Evolutionary conservation across 64 coral and sea anemone species (phyloP).

Genomic region (Dendrophyllia cribrosa): DNA sequence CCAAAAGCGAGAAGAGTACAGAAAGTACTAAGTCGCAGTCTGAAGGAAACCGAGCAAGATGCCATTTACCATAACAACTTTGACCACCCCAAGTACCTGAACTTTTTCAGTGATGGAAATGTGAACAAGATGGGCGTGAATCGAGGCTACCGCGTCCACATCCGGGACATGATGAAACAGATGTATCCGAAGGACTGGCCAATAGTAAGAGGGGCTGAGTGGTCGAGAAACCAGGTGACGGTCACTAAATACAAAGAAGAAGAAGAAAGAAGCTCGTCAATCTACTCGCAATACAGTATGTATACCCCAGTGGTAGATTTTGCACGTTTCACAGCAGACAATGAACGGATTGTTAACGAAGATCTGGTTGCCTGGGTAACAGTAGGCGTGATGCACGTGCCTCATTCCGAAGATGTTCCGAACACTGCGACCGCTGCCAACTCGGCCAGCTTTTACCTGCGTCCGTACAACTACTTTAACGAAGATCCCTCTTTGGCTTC

Average conservation of each 20-base stretch:
- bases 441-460: conserved; percentile 78
- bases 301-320: conserved; percentile 76
- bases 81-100: conserved; percentile 72
- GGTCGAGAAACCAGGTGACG: conserved; percentile 69
- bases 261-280: conserved; percentile 67
- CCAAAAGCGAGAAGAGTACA: conserved; percentile 20
- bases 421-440: conserved; percentile 74
- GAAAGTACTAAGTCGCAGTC: conserved; percentile 33
- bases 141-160: conserved; percentile 68
- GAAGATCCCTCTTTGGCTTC: conserved; percentile 90
- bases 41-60: conserved; percentile 72
- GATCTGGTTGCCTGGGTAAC: conserved; percentile 91
- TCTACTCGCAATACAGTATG: conserved; percentile 70
- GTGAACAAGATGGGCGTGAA: conserved; percentile 26
- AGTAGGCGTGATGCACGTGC: conserved; percentile 73
- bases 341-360: conserved; percentile 80
- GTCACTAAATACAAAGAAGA: conserved; percentile 78
- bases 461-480: conserved; percentile 89
- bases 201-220: conserved; percentile 16
- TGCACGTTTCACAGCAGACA: conserved; percentile 67
- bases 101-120: conserved; percentile 54
- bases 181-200: conserved; percentile 62
- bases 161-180: conserved; percentile 66
- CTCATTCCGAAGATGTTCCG: conserved; percentile 89
- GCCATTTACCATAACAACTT: conserved; percentile 71